Base-by-base conservation (phyloP, 2,888 invertebrate genomes). In the Xestia rhomboidea region DNA sequence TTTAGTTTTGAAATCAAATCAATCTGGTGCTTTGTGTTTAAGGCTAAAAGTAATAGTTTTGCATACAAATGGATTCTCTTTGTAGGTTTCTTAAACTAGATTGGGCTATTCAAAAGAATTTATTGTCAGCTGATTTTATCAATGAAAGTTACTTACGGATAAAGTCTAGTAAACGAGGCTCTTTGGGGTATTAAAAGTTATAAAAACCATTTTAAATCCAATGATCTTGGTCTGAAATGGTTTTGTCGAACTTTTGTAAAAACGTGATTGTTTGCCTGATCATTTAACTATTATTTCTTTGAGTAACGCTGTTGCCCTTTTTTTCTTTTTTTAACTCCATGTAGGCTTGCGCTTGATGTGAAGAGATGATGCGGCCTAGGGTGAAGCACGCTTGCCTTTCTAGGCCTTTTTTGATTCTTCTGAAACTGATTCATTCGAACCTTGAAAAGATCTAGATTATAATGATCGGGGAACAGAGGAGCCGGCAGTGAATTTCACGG, bases 1-100 rank as follows among this genome's bases (percentile, higher is more conserved):
- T 80, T 46, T n/a, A n/a, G 71, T 70, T 46, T 69, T n/a, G 5
- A n/a, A 63, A 68, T n/a, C 8, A 30, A 62, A 62, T 62, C 13
- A 44, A 27, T 27, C 10, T 15, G 10, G 4, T 68, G 24, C n/a
- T 67, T 27, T 30, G 30, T 4, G 13, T 13, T 15, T 21, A 21
- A 0, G 10, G 38, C 7, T 4, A 49, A n/a, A 68, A 27, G 7
- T 2, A 10, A 63, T 34, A n/a, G 21, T 63, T 62, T 63, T 44
- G 27, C 24, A 46, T 49, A 49, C 30, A n/a, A 54, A 54, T 30
- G n/a, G n/a, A 34, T 21, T 24, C 3, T 34, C 38, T 30, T 1
- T 41, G 21, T 34, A 18, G 41, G 41, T 30, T 41, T 46, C 27
- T 2, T 41, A 18, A 57, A 38, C 57, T 34, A 30, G 0, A 21